Evolutionary conservation across 2,797 vertebrate genomes (phyloP).

Genomic region (Microctenopoma steveboyesi): DNA sequence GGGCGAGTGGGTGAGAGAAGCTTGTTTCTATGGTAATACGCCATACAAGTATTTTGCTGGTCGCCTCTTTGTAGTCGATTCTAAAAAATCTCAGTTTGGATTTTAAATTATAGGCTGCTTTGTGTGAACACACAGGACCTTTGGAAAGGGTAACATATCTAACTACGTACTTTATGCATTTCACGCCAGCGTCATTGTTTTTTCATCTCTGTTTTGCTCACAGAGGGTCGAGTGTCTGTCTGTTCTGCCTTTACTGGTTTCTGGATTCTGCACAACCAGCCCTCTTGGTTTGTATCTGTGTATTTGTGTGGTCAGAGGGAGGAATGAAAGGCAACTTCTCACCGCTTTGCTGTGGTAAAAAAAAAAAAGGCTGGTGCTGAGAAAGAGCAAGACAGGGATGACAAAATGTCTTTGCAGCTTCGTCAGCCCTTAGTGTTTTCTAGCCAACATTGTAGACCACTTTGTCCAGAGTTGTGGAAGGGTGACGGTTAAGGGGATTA

Average conservation of each 20-base stretch:
- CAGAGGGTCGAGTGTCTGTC: constrained; percentile 26
- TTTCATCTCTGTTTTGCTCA: constrained; percentile 13
- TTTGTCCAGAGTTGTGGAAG: constrained; percentile 47
- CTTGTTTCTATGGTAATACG: constrained; percentile 77
- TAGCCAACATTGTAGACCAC: constrained; percentile 25
- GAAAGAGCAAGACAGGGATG: constrained; percentile 34
- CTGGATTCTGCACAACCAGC: constrained; percentile 24
- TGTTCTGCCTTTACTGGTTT: constrained; percentile 7
- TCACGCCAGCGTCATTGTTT: constrained; percentile 17
- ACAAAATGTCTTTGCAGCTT: constrained; percentile 40
- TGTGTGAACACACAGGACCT: constrained; percentile 11
- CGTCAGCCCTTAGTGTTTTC: constrained; percentile 39
- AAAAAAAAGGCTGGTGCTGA: constrained; percentile 33
- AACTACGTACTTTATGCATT: constrained; percentile 2
- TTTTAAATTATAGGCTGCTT: constrained; percentile 43
- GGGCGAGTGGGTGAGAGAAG: constrained; percentile 57
- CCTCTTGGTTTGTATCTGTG: constrained; percentile 28
- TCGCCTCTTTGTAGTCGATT: constrained; percentile 44
- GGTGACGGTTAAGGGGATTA: constrained; percentile 44
- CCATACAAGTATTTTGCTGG: constrained; percentile 62
- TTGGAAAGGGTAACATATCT: no score
- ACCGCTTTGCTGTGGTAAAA: constrained; percentile 31
- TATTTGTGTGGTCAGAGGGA: constrained; percentile 51
- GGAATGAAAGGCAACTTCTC: constrained; percentile 54
- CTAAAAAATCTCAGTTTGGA: constrained; percentile 42